phyloP scores from a whole-genome alignment of 2,797 vertebrate species.

The Salmo trutta region DNA sequence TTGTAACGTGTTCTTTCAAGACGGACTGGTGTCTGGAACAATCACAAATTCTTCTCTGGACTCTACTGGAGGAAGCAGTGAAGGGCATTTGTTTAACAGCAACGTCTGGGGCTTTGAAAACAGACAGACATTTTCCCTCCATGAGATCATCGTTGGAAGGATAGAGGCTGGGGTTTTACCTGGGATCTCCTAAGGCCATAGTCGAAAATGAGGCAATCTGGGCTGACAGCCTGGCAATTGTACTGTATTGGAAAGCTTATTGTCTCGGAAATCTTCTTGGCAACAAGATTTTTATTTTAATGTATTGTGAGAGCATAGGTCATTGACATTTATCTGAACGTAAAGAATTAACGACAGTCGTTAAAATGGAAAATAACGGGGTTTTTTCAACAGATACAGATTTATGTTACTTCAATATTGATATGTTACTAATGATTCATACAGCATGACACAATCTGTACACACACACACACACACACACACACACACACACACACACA shows the following conservation, averaged over 20 bases:
- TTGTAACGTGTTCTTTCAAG: neutral
- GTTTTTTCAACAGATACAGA: too few relatives aligned
- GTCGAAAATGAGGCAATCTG: neutral
- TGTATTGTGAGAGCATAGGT: neutral
- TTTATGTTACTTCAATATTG: too few relatives aligned
- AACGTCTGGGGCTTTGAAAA: neutral
- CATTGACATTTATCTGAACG: neutral
- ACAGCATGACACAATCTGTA: neutral
- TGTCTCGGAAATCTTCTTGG: neutral
- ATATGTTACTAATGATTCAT: too few relatives aligned
- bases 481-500: constrained; percentile 34
- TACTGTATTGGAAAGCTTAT: neutral
- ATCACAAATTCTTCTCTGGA: neutral
- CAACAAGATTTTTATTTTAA: neutral
- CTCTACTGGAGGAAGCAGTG: neutral
- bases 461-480: constrained; percentile 44
- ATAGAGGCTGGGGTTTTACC: neutral
- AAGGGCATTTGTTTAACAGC: neutral
- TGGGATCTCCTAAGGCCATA: neutral
- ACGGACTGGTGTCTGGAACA: neutral
- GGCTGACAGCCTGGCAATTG: neutral
- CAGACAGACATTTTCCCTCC: neutral
- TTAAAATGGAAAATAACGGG: too few relatives aligned
- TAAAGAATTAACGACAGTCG: neutral
- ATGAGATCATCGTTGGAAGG: neutral